These are phyloP conservation scores for Pampusana beccarii DNA, from an alignment of 2,113 vertebrate genomes.

Conservation along the genomic window DNA sequence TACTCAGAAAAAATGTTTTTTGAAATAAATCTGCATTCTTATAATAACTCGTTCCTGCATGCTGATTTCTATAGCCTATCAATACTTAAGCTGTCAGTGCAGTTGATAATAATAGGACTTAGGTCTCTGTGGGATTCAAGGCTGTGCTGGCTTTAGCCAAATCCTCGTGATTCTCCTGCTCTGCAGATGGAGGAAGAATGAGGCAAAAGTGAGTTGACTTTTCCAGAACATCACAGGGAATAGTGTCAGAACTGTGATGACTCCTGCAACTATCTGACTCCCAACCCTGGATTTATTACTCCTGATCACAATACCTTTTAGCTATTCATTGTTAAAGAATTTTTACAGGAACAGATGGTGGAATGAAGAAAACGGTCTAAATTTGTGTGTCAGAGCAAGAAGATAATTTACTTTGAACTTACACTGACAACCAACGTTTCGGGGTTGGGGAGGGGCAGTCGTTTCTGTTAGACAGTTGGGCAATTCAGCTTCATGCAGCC, in stretches of 20 bases:
- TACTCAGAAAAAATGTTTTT: not conserved
- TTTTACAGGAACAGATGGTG: not conserved
- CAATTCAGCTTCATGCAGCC: not conserved
- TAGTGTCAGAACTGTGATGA: not conserved
- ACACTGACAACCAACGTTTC: not conserved
- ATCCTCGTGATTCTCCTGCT: slow-evolving; percentile 3
- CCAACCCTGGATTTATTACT: not conserved
- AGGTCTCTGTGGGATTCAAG: not conserved
- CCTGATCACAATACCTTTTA: not conserved
- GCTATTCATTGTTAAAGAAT: not conserved
- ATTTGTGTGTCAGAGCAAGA: not conserved
- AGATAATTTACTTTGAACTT: not conserved
- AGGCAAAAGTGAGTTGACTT: not conserved
- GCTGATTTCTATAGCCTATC: slow-evolving; percentile 4
- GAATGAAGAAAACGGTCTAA: not conserved
- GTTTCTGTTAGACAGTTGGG: not conserved
- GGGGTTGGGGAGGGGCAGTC: not conserved
- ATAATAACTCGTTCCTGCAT: not conserved
- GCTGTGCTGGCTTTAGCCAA: not conserved
- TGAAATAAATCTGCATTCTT: slow-evolving; percentile 4
- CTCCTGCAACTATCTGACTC: not conserved
- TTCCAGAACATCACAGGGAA: not conserved
- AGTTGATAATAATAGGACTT: slow-evolving; percentile 10
- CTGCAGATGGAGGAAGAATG: not conserved
- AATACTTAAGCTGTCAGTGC: slow-evolving; percentile 22